Conservation (phyloP, 2,113 vertebrate species). For the Corapipo altera region DNA sequence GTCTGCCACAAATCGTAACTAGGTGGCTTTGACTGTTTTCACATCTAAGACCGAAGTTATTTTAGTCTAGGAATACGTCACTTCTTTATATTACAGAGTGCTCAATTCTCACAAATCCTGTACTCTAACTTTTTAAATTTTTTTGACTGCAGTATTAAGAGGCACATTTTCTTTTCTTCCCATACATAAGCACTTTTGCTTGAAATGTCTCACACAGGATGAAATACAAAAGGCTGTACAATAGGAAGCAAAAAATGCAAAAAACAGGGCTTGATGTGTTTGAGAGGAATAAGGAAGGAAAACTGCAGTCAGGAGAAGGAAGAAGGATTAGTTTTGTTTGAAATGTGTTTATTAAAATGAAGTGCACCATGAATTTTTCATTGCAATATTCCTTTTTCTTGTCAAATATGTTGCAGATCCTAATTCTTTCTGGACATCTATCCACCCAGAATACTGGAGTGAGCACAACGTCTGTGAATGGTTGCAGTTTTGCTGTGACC, state of each 20-base stretch:
- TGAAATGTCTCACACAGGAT: background rate
- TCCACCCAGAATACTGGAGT: conserved; percentile 64
- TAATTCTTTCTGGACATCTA: conserved; percentile 56
- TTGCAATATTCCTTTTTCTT: background rate
- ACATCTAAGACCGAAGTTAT: background rate
- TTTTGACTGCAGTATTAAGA: background rate
- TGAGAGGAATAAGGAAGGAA: background rate
- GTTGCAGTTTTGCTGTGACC: conserved; percentile 73
- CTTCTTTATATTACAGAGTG: background rate
- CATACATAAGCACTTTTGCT: background rate
- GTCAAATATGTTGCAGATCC: conserved; percentile 5
- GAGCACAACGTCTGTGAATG: conserved; percentile 68
- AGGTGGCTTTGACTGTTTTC: background rate
- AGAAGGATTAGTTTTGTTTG: background rate
- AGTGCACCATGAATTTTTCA: background rate
- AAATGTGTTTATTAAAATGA: background rate
- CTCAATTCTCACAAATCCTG: background rate
- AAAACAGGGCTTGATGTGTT: background rate
- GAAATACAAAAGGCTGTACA: background rate
- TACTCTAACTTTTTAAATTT: background rate
- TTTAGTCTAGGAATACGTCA: background rate
- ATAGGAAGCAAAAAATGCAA: background rate
- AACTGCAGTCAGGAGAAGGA: background rate
- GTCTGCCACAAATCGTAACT: background rate
- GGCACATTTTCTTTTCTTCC: background rate